A percentile compares a stretch with the other conserved stretches of the same genome.
Evolutionary conservation across 2,113 vertebrate genomes (phyloP).

Genomic region (Marmota monax): DNA sequence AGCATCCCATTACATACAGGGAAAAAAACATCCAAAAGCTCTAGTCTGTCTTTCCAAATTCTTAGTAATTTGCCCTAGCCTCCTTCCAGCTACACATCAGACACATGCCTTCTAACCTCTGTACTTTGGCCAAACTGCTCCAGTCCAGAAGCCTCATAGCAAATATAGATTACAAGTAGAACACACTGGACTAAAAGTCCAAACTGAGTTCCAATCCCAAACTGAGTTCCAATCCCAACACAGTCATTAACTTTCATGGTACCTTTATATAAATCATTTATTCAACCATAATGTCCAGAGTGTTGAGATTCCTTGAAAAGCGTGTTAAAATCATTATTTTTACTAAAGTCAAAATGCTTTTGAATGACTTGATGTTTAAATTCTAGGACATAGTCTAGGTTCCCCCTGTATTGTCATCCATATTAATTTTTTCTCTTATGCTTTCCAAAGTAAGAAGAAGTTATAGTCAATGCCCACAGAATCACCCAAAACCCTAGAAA

Average conservation of each 20-base stretch:
- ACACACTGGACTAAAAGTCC: conserved; percentile 29
- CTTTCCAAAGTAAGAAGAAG: conserved; percentile 14
- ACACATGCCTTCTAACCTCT: conserved; percentile 35
- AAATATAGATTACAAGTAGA: conserved; percentile 30
- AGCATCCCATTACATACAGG: not conserved
- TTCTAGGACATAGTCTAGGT: not conserved
- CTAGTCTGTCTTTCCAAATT: conserved; percentile 20
- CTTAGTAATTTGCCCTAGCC: not conserved
- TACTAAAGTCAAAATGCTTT: not conserved
- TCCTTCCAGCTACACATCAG: conserved; percentile 26
- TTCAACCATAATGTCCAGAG: conserved; percentile 29
- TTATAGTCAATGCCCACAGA: not conserved
- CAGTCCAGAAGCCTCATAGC: conserved; percentile 17
- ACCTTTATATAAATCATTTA: conserved; percentile 40
- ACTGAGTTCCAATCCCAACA: not conserved
- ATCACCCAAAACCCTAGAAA: conserved; percentile 38
- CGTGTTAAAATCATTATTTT: conserved; percentile 35
- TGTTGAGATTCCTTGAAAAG: conserved; percentile 30
- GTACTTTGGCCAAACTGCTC: not conserved
- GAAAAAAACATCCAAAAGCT: conserved; percentile 28
- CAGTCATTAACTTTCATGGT: conserved; percentile 17
- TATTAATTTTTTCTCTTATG: not conserved
- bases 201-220: not conserved
- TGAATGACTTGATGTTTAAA: conserved; percentile 43
- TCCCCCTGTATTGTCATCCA: not conserved